phyloP scores from a whole-genome alignment of 2,113 vertebrate species.

The Rhizomys pruinosus region DNA sequence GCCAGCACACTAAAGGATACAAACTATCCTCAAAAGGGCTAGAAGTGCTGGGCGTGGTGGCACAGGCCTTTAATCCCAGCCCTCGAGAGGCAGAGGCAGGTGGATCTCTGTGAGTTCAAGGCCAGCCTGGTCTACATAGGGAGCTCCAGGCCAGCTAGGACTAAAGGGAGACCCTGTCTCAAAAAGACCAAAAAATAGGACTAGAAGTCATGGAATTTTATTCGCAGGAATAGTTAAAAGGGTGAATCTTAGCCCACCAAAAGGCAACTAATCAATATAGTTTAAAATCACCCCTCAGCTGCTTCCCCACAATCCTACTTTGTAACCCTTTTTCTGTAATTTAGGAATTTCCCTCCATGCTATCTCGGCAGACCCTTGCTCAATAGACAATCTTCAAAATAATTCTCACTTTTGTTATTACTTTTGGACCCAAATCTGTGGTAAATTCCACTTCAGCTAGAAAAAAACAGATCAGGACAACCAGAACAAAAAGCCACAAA shows the following conservation, averaged over 20 bases:
- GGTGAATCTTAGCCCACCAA: constrained; percentile 7
- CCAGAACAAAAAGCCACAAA: neutral
- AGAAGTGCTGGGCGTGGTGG: too few species aligned
- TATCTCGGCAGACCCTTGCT: constrained; percentile 37
- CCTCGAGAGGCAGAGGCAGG: too few species aligned
- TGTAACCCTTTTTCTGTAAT: neutral
- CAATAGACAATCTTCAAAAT: constrained; percentile 1
- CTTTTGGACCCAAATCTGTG: constrained; percentile 22
- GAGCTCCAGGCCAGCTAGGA: too few species aligned
- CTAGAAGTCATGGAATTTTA: too few species aligned
- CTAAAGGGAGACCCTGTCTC: too few species aligned
- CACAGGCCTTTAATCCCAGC: too few species aligned
- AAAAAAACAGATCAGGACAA: constrained; percentile 41
- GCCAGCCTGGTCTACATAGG: too few species aligned
- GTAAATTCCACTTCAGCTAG: constrained; percentile 22
- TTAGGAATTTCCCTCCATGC: constrained; percentile 53
- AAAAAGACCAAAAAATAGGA: too few species aligned
- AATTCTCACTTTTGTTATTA: constrained; percentile 62
- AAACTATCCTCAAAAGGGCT: constrained; percentile 38
- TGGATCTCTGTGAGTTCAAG: too few species aligned
- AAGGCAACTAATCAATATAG: constrained; percentile 33
- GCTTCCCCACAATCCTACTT: constrained; percentile 12
- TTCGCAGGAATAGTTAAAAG: constrained; percentile 17
- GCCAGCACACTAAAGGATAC: neutral
- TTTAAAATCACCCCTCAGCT: constrained; percentile 42